These are phyloP conservation scores for Squalus acanthias DNA, from an alignment of 2,797 vertebrate species.

Conservation along the genomic window DNA sequence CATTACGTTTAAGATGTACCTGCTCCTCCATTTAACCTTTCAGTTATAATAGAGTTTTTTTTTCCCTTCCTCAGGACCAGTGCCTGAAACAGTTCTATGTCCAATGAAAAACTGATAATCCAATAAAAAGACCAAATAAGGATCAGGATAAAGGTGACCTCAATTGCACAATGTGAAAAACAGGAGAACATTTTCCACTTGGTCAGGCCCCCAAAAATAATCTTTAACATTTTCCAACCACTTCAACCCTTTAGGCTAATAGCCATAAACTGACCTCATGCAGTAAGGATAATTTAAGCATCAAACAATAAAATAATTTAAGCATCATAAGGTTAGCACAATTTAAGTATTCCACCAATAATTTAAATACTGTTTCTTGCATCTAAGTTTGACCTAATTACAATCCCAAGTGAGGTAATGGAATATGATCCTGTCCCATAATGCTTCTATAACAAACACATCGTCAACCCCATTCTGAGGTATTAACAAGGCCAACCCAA, in stretches of 20 bases:
- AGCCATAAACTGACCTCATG: not conserved
- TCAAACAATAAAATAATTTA: not conserved
- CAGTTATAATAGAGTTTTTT: not conserved
- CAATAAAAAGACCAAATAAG: not conserved
- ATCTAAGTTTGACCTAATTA: not conserved
- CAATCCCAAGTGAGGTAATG: not conserved
- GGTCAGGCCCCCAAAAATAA: not conserved
- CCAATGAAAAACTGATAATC: not conserved
- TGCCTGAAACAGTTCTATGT: not conserved
- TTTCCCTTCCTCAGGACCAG: not conserved
- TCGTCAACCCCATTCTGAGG: not conserved
- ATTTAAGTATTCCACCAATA: not conserved
- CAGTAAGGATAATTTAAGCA: not conserved
- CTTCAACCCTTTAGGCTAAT: not conserved
- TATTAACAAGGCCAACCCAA: not conserved
- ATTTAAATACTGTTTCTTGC: not conserved
- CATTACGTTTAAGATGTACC: not conserved
- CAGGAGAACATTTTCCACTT: no score
- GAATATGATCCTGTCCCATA: not conserved
- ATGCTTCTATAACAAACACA: not conserved
- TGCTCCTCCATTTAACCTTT: constrained; percentile 15
- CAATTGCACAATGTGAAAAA: not conserved
- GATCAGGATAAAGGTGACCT: not conserved
- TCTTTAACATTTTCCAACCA: not conserved
- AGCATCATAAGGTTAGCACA: not conserved